A percentile compares a stretch with the other conserved stretches of the same genome.
These are phyloP conservation scores for Drosophila lacertosa DNA, from an alignment of 1,140 invertebrate species.

Conservation along the genomic window DNA sequence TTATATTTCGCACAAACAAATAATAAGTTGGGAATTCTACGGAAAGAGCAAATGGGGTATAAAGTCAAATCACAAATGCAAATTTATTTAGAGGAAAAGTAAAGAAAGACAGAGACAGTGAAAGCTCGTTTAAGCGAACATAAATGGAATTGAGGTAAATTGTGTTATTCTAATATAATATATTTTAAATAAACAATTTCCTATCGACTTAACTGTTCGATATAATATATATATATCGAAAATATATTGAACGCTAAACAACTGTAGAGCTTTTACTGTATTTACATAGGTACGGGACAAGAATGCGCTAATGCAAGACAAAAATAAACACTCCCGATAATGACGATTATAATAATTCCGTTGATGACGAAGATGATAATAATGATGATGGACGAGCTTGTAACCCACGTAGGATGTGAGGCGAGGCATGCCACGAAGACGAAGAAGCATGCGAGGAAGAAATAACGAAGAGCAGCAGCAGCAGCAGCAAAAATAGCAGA, in stretches of 20 bases:
- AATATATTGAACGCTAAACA: not conserved
- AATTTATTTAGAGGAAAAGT: not conserved
- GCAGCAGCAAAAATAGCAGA: not conserved
- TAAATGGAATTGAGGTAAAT: too few species aligned
- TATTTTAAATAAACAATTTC: too few species aligned
- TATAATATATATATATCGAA: slow-evolving; percentile 6
- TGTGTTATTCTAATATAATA: too few species aligned
- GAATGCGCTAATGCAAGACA: slow-evolving; percentile 39
- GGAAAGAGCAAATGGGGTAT: slow-evolving; percentile 39
- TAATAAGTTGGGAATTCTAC: slow-evolving; percentile 11
- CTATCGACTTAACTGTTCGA: too few species aligned
- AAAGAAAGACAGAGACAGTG: not conserved
- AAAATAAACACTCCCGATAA: slow-evolving; percentile 52
- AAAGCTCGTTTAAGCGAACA: not conserved
- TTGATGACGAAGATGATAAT: slow-evolving; percentile 6
- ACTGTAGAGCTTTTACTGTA: too few species aligned
- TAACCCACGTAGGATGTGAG: slow-evolving; percentile 30
- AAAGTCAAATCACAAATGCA: slow-evolving; percentile 8
- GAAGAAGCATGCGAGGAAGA: slow-evolving; percentile 2
- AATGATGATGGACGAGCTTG: slow-evolving; percentile 16
- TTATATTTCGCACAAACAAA: slow-evolving; percentile 24
- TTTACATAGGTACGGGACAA: not conserved
- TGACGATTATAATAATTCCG: slow-evolving; percentile 35
- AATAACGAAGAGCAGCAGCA: slow-evolving; percentile 22
- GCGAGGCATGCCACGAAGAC: slow-evolving; percentile 10